Evolutionary conservation across 37 sponge, comb jelly and placozoan species (phyloP), one percentile per base, ranked within the genome.

Genomic region (Lycopodina hypogea): DNA sequence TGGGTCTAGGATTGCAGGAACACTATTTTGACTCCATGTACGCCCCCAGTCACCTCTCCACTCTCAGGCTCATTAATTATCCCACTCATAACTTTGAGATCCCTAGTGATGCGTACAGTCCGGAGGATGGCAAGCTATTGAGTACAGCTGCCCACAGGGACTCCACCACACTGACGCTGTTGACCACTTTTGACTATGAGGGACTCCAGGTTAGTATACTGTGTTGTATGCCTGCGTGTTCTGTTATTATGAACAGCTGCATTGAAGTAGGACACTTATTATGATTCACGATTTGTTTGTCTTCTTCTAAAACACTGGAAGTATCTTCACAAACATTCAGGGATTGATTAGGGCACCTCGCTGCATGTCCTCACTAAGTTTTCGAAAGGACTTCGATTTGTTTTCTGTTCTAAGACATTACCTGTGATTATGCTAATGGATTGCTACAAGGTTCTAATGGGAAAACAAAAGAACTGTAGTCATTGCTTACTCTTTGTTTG

Each of bases 151-250:
- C 14, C 1, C 74, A 73, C 48, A 21, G 56, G 15, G 74, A 73
- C 35, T 28, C 74, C 7, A 6, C 33, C 34, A 52, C 28, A 8
- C 26, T 73, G 30, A 73, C 74, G 1, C 34, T 73, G 55, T 56
- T 73, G 33, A 41, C 42, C 22, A 73, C 74, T 9, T 73, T 73
- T 53, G 74, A 73, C 50, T 73, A 73, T 52, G 74, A 73, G 53
- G 74, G 74, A 52, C 56, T 73, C 1, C 56, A 73, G 74, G 74
- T 73, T 45, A 7, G 6, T 38, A 4, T 9, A 37, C 9, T 26
- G 29, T 53, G 28, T 62, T 24, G n/a, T 24, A 9, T 62, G 28
- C n/a, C 26, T 62, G 64, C 15, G 9, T 62, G 22, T 28, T 24
- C n/a, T 62, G 64, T 62, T 62, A n/a, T 28, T 62, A 62, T 15